Conservation (phyloP, 2,113 vertebrate species). For the Pseudorasbora parva region DNA sequence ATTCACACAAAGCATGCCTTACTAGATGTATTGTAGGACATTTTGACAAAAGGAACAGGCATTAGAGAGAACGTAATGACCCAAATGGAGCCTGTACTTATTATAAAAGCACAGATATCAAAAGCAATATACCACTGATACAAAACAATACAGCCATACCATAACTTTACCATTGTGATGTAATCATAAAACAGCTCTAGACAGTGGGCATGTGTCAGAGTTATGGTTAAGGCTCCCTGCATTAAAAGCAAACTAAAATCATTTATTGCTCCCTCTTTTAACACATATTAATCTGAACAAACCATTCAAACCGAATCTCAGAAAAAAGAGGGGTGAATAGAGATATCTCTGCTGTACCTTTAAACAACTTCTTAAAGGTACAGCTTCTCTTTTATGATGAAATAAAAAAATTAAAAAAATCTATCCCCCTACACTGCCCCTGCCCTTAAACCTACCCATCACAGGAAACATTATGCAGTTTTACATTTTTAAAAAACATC, state of each 20-base stretch:
- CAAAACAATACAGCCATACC: conserved; percentile 40
- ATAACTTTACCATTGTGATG: conserved; percentile 55
- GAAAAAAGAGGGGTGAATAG: conserved; percentile 1
- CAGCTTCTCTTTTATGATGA: not conserved
- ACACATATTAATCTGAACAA: conserved; percentile 29
- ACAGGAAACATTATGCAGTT: no score
- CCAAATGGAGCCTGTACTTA: conserved; percentile 72
- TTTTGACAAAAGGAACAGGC: conserved; percentile 76
- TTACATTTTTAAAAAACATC: no score
- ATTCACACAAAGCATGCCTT: conserved; percentile 73
- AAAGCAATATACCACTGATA: conserved; percentile 57
- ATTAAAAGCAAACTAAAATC: conserved; percentile 31
- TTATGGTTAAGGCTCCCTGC: conserved; percentile 36
- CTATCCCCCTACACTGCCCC: no score
- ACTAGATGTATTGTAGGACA: conserved; percentile 68
- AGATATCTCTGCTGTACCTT: not conserved
- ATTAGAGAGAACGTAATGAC: conserved; percentile 70
- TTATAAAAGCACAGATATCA: conserved; percentile 48
- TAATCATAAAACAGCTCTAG: conserved; percentile 54
- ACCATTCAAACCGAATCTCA: conserved; percentile 36
- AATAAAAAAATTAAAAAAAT: no score
- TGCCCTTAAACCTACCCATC: no score
- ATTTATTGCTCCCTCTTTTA: conserved; percentile 44
- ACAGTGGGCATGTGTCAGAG: conserved; percentile 37
- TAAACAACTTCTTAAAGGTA: not conserved